These are phyloP conservation scores for Chloroceryle amazona DNA, from an alignment of 2,797 vertebrate genomes.

Conservation along the genomic window DNA sequence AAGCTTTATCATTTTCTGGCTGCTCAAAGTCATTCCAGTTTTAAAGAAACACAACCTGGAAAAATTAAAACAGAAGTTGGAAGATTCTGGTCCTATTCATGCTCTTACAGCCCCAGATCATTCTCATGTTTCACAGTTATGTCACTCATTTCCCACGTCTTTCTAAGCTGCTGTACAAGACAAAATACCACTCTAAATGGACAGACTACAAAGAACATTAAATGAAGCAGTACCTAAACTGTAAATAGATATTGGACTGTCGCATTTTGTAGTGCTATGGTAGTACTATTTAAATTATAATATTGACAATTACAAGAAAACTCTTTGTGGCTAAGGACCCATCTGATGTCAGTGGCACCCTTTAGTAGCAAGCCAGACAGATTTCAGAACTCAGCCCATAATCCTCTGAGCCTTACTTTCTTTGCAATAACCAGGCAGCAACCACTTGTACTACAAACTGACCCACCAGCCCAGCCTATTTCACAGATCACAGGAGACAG, in stretches of 20 bases:
- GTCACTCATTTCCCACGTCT: neutral
- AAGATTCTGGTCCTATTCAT: neutral
- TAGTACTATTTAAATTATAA: neutral
- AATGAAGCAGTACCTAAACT: neutral
- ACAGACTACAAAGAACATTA: neutral
- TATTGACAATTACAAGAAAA: neutral
- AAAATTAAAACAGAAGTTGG: neutral
- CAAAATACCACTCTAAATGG: neutral
- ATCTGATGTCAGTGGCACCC: neutral
- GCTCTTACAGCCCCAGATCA: neutral
- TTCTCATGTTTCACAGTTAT: neutral
- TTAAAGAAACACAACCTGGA: conserved; percentile 41
- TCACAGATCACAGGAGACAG: neutral
- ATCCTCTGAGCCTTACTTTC: neutral
- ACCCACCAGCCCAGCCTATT: neutral
- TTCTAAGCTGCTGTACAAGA: neutral
- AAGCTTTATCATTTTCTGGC: conserved; percentile 46
- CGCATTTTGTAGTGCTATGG: neutral
- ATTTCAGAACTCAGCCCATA: neutral
- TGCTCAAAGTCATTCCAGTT: conserved; percentile 20
- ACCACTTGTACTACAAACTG: neutral
- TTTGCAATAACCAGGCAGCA: neutral
- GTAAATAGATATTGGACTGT: neutral
- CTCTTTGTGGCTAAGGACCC: neutral
- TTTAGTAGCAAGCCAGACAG: neutral